A percentile compares a stretch with the other conserved stretches of the same genome.
Evolutionary conservation across 2,888 invertebrate genomes (phyloP).

Genomic region (Aromia moschata): DNA sequence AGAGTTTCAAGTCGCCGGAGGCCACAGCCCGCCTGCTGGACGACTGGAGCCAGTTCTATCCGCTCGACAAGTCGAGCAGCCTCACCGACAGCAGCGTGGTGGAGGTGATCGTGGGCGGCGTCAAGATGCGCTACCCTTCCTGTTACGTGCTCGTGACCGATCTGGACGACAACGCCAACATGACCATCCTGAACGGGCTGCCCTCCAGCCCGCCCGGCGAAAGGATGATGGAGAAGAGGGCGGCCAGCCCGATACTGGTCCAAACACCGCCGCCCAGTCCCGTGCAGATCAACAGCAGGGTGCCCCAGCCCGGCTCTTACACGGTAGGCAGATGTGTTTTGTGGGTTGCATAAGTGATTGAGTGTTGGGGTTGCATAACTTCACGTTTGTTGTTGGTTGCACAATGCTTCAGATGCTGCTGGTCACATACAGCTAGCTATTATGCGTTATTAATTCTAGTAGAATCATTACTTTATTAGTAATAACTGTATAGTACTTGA

Average conservation of each 20-base stretch:
- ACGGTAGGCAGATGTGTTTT: conserved; percentile 52
- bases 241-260: conserved; percentile 50
- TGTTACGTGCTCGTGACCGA: conserved; percentile 93
- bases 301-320: conserved; percentile 61
- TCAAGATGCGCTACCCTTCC: conserved; percentile 94
- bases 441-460: too few relatives aligned
- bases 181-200: conserved; percentile 42
- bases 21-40: conserved; percentile 82
- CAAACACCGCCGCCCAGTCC: conserved; percentile 65
- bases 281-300: conserved; percentile 60
- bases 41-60: conserved; percentile 96
- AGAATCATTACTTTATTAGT: too few relatives aligned
- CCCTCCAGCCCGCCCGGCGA: conserved; percentile 23
- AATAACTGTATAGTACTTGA: too few relatives aligned
- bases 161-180: conserved; percentile 74
- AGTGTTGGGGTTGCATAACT: too few relatives aligned
- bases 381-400: too few relatives aligned
- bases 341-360: too few relatives aligned
- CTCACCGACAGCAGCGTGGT: conserved; percentile 64
- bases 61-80: conserved; percentile 73
- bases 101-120: conserved; percentile 79
- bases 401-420: too few relatives aligned
- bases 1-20: conserved; percentile 76
- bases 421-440: too few relatives aligned
- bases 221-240: conserved; percentile 30